Evolutionary conservation across 2,113 vertebrate species (phyloP).

Genomic region (Clinocottus analis): DNA sequence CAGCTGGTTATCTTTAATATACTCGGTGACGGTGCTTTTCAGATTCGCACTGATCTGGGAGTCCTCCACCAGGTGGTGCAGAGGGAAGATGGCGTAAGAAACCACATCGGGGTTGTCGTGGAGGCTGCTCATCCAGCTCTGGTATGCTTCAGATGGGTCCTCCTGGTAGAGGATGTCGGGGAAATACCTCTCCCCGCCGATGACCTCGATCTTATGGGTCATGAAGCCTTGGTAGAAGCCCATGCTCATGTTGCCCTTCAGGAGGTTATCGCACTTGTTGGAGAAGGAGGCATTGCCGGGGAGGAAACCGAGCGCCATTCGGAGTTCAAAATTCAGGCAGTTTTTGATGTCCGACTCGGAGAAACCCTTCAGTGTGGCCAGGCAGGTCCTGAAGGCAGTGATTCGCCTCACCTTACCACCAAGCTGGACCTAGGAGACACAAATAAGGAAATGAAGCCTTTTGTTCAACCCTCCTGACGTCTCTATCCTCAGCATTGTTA

Average conservation of each 20-base stretch:
- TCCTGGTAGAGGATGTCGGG: slow-evolving; percentile 78
- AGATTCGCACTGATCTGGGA: slow-evolving; percentile 72
- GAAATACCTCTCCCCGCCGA: slow-evolving; percentile 81
- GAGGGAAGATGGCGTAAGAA: slow-evolving; percentile 81
- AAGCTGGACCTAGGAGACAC: slow-evolving; percentile 73
- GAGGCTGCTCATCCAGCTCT: slow-evolving; percentile 82
- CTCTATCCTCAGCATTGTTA: neutral
- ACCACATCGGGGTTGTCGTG: slow-evolving; percentile 79
- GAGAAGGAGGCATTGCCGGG: slow-evolving; percentile 75
- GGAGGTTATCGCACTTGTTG: slow-evolving; percentile 75
- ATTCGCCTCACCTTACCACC: slow-evolving; percentile 82
- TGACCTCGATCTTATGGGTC: slow-evolving; percentile 80
- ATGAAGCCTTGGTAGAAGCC: slow-evolving; percentile 84
- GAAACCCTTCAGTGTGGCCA: slow-evolving; percentile 81
- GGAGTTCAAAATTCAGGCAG: slow-evolving; percentile 82
- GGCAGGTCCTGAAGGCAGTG: slow-evolving; percentile 84
- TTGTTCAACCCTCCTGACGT: too few relatives aligned
- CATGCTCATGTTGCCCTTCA: slow-evolving; percentile 80
- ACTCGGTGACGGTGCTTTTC: slow-evolving; percentile 68
- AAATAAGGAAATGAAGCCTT: neutral
- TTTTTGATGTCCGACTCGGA: slow-evolving; percentile 79
- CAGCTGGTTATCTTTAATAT: slow-evolving; percentile 80
- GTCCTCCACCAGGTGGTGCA: slow-evolving; percentile 81
- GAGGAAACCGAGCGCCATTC: slow-evolving; percentile 77
- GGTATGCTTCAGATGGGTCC: slow-evolving; percentile 75